A percentile compares a stretch with the other conserved stretches of the same genome.
phyloP scores from a whole-genome alignment of 2,797 vertebrate species.

The Odontamblyopus lacepedii region DNA sequence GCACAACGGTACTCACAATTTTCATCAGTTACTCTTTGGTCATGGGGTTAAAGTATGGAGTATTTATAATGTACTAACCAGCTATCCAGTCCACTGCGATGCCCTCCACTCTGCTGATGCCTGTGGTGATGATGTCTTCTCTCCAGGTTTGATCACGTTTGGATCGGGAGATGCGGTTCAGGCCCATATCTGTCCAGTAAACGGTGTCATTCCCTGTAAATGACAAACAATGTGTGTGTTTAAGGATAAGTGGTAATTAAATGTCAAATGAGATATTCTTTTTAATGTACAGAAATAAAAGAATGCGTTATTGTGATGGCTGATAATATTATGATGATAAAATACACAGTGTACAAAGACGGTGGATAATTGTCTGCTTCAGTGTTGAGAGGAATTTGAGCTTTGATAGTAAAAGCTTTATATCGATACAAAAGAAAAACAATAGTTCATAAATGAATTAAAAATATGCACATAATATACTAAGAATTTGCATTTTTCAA shows the following conservation, averaged over 20 bases:
- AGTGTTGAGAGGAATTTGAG: too few species aligned
- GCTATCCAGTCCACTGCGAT: conserved; percentile 98
- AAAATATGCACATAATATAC: too few species aligned
- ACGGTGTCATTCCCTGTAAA: conserved; percentile 92
- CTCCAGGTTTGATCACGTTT: conserved; percentile 98
- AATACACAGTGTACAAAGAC: too few species aligned
- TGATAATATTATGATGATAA: too few species aligned
- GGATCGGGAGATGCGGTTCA: conserved; percentile 93
- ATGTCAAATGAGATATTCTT: background rate
- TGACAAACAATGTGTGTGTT: background rate
- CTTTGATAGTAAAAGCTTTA: too few species aligned
- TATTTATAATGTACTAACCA: conserved; percentile 72
- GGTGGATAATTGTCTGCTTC: too few species aligned
- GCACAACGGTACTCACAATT: background rate
- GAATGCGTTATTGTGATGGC: background rate
- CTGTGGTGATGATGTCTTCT: conserved; percentile 94
- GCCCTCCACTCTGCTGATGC: conserved; percentile 95
- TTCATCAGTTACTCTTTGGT: conserved; percentile 9
- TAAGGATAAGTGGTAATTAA: background rate
- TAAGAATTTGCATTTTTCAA: too few species aligned
- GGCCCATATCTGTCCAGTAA: conserved; percentile 99
- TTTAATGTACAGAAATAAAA: background rate
- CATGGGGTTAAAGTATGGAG: background rate
- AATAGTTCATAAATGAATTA: too few species aligned
- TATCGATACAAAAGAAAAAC: too few species aligned